Percentiles rank a stretch among this genome's conserved stretches.
Evolutionary conservation across 2,113 vertebrate species (phyloP).

Genomic region (Epinephelus fuscoguttatus): DNA sequence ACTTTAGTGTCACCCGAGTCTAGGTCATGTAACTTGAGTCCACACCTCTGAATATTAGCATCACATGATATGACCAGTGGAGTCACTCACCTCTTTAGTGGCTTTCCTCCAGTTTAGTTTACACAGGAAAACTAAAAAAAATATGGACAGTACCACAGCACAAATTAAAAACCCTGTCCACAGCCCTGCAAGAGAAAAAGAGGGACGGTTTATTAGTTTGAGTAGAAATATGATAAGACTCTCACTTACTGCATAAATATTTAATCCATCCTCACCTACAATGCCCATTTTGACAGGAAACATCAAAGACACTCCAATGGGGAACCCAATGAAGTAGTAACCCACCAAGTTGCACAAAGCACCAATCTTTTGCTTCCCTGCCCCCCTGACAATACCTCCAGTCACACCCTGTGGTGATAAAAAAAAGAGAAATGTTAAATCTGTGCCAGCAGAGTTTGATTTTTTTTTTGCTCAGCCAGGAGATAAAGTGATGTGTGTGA

Average conservation of each 20-base stretch:
- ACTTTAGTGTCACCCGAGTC: too few relatives aligned
- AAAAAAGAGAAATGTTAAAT: slow-evolving; percentile 3
- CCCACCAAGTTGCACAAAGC: slow-evolving; percentile 80
- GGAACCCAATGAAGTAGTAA: slow-evolving; percentile 87
- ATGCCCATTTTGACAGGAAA: slow-evolving; percentile 86
- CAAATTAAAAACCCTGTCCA: slow-evolving; percentile 89
- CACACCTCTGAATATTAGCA: too few relatives aligned
- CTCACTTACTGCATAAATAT: not conserved
- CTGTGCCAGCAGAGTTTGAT: not conserved
- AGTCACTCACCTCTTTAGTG: slow-evolving; percentile 85
- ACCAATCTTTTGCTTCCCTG: slow-evolving; percentile 87
- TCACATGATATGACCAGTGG: too few relatives aligned
- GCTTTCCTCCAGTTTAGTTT: slow-evolving; percentile 88
- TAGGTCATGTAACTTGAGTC: too few relatives aligned
- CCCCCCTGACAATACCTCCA: slow-evolving; percentile 86
- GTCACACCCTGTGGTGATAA: slow-evolving; percentile 79
- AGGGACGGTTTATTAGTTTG: not conserved
- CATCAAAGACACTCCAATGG: slow-evolving; percentile 85
- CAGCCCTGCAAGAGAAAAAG: slow-evolving; percentile 82
- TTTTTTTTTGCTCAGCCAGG: not conserved
- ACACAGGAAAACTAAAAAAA: slow-evolving; percentile 84
- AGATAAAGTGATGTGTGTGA: not conserved
- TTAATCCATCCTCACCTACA: slow-evolving; percentile 80
- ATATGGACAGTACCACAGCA: slow-evolving; percentile 76
- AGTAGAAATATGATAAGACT: not conserved